Evolutionary conservation across 2,113 vertebrate species (phyloP), one percentile per base, ranked within the genome.

Genomic region (Lanius ludovicianus): DNA sequence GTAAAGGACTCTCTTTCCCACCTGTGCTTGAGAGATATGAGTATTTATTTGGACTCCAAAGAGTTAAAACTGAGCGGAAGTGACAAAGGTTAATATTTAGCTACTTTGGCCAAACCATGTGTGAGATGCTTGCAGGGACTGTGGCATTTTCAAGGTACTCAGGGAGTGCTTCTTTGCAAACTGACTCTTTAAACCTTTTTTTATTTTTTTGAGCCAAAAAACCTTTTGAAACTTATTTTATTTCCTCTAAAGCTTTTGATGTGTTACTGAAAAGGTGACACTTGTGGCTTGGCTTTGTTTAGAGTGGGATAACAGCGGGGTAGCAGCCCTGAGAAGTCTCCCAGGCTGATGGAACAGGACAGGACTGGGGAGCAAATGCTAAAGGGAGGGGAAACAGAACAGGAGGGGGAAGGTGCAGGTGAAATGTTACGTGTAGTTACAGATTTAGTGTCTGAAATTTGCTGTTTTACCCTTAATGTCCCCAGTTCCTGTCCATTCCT

Each of bases 1-100:
- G 4, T 17, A 12, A 37, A 27, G n/a, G 39, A 33, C 13, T 17
- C 44, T 63, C 16, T 56, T 76, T 52, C 59, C 35, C 28, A 3
- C 27, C 63, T 23, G 8, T 55, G 25, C 56, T 33, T 31, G 22
- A 13, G 15, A 23, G 37, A 44, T 6, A 4, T 0, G 2, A 35
- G 21, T 11, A 2, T 25, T 22, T 31, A 6, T 10, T 21, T 50
- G 44, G 62, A 23, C 35, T 52, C 49, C n/a, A 39, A 18, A 47
- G 63, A 27, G 86, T 88, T 94, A 86, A 65, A 64, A 12, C 33
- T 9, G 31, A 49, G 44, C 7, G 4, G 44, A 49, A 35, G 52
- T n/a, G 79, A 7, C 57, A 35, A 42, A 46, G 44, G 92, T 79
- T 91, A 69, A 63, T 55, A 62, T 57, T 82, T 55, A 90, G 70